Base-by-base conservation (phyloP, 2,113 vertebrate species). In the Sterna hirundo region DNA sequence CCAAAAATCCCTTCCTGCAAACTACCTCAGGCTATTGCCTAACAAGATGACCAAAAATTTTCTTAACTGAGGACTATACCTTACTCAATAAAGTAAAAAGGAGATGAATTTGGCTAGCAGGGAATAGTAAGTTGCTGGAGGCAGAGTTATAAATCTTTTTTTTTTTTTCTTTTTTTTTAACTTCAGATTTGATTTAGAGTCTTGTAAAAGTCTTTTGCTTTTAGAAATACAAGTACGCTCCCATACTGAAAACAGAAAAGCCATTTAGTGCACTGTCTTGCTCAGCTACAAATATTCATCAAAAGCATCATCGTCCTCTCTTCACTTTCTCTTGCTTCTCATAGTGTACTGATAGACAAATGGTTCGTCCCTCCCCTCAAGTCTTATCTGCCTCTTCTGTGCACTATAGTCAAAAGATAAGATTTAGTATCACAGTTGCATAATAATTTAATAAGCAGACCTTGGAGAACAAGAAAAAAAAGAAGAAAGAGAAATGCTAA, bases 401-500 rank as follows among this genome's bases (percentile, higher is more conserved):
- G 88, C 72, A 57, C 72, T 96, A 91, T 32, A 95, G 75, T 60
- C 32, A 90, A 87, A 93, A 95, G 86, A 93, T 88, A 93, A 96
- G 94, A 95, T 97, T 95, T 96, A 96, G 83, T 94, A 92, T 92
- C 13, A 10, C 51, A 55, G 85, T 89, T 95, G 83, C 81, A 87
- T 89, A 89, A 95, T 96, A 94, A 97, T 96, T 96, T 96, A 95
- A 97, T 94, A 95, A 96, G 69, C 61, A 92, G 90, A 89, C 80
- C 80, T 95, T 62, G 15, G 83, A 94, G 92, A 96, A 84, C 38
- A 94, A 91, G 88, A 27, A 71, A 77, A 90, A 90, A 82, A 91
- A 86, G 30, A 84, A 94, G 72, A 83, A 79, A 71, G 60, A 94
- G 38, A 96, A 96, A 86, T 85, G 62, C 34, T 93, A 89, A 97